Conservation (phyloP, 2,797 vertebrate genomes). For the Molossus alvarezi region DNA sequence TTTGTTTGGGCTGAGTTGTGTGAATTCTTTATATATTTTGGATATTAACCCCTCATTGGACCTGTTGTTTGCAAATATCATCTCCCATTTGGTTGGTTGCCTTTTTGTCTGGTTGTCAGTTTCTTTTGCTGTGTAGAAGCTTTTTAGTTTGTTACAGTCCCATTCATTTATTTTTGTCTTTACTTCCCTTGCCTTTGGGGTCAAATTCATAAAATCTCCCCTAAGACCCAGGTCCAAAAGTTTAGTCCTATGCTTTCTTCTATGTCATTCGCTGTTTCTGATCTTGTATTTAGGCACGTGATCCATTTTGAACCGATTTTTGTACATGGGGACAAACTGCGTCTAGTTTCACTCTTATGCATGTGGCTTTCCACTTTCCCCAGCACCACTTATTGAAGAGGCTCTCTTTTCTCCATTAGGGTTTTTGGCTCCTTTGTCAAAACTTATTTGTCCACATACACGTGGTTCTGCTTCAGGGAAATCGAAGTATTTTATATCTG, state of each 20-base stretch:
- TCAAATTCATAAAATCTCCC: neutral
- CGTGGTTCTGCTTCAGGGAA: neutral
- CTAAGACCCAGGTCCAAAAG: neutral
- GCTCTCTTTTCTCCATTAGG: neutral
- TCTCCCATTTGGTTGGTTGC: neutral
- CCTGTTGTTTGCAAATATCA: neutral
- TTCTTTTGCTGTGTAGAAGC: neutral
- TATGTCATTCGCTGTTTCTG: neutral
- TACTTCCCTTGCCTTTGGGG: neutral
- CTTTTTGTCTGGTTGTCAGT: neutral
- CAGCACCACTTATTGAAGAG: neutral
- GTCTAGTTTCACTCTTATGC: neutral
- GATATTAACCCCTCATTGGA: neutral
- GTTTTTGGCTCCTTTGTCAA: neutral
- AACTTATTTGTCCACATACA: neutral
- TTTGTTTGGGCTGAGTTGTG: neutral
- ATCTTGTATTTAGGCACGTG: neutral
- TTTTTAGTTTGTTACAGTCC: neutral
- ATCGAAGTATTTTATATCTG: slow-evolving; percentile 82
- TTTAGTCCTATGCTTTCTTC: neutral
- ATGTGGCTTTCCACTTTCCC: neutral
- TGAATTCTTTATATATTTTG: neutral
- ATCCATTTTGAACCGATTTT: neutral
- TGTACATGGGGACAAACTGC: neutral
- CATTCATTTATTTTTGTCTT: neutral